These are phyloP conservation scores for Mya arenaria DNA, from an alignment of 1,140 invertebrate species.

Conservation along the genomic window DNA sequence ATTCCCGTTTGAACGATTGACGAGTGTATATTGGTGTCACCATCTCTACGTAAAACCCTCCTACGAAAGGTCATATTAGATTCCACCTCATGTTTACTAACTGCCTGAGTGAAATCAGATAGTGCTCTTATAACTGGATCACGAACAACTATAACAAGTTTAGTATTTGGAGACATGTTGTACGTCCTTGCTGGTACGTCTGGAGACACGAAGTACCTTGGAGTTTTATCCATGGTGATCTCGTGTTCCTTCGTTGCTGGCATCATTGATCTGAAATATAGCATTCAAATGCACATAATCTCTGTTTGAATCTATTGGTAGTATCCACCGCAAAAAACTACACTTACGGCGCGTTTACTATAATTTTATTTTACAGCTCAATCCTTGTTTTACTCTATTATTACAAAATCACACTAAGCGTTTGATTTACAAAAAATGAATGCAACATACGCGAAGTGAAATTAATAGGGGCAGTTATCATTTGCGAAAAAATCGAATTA, in stretches of 20 bases:
- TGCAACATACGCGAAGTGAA: neutral
- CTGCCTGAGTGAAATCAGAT: slow-evolving; percentile 92
- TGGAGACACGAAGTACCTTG: slow-evolving; percentile 94
- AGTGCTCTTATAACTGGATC: slow-evolving; percentile 95
- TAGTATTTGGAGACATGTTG: slow-evolving; percentile 92
- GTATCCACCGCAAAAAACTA: neutral
- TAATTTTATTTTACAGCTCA: neutral
- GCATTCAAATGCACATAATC: neutral
- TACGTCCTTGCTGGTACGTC: slow-evolving; percentile 91
- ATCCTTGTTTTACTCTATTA: neutral
- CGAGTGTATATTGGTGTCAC: slow-evolving; percentile 90
- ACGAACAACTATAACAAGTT: slow-evolving; percentile 92
- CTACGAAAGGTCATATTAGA: slow-evolving; percentile 90
- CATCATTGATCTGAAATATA: slow-evolving; percentile 87
- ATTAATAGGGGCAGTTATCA: no score
- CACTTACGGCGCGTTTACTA: neutral
- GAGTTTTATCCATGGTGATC: slow-evolving; percentile 96
- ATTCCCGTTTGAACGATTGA: slow-evolving; percentile 92
- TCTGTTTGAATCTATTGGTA: neutral
- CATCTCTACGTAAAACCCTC: slow-evolving; percentile 84
- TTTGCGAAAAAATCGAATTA: no score
- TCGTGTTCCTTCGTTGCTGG: slow-evolving; percentile 91
- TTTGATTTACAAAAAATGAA: neutral
- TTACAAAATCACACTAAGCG: neutral
- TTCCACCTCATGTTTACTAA: slow-evolving; percentile 81